Conservation (phyloP, 2,888 invertebrate genomes). For the Sinelater perroti region DNA sequence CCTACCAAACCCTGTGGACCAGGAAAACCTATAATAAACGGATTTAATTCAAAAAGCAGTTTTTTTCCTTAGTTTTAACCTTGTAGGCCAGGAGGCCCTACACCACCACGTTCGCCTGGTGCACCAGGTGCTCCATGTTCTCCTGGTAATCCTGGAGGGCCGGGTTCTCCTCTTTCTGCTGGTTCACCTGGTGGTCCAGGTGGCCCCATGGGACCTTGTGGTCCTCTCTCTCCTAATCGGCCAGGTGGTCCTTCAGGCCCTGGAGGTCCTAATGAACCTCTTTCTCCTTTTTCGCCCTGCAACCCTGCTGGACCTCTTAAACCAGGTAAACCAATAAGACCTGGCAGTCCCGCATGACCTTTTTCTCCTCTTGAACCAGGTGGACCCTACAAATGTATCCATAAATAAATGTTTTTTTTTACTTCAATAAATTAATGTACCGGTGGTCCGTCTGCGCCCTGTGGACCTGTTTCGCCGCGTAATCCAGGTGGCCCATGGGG, state of each 20-base stretch:
- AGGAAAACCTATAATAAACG: slow-evolving; percentile 61
- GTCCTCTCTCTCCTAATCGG: slow-evolving; percentile 74
- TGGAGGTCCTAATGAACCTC: slow-evolving; percentile 71
- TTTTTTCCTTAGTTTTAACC: slow-evolving; percentile 62
- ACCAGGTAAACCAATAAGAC: slow-evolving; percentile 77
- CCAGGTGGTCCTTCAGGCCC: slow-evolving; percentile 84
- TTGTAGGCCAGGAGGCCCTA: slow-evolving; percentile 75
- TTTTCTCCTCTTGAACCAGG: slow-evolving; percentile 74
- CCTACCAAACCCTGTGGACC: slow-evolving; percentile 77
- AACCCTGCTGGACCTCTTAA: slow-evolving; percentile 71
- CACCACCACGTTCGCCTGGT: slow-evolving; percentile 77
- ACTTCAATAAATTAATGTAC: slow-evolving; percentile 59
- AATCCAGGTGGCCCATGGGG: slow-evolving; percentile 71
- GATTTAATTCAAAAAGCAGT: too few relatives aligned
- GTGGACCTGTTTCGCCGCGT: slow-evolving; percentile 72
- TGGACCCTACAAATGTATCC: slow-evolving; percentile 65
- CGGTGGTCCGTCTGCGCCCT: slow-evolving; percentile 74
- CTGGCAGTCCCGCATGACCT: slow-evolving; percentile 76
- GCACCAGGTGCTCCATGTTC: slow-evolving; percentile 77
- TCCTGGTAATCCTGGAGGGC: slow-evolving; percentile 75
- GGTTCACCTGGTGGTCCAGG: slow-evolving; percentile 83
- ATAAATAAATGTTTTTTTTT: neutral
- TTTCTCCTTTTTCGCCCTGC: slow-evolving; percentile 79
- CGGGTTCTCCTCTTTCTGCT: slow-evolving; percentile 81
- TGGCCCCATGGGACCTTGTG: slow-evolving; percentile 78